Evolutionary conservation across 2,797 vertebrate genomes (phyloP).

Genomic region (Enteromius mattozi): DNA sequence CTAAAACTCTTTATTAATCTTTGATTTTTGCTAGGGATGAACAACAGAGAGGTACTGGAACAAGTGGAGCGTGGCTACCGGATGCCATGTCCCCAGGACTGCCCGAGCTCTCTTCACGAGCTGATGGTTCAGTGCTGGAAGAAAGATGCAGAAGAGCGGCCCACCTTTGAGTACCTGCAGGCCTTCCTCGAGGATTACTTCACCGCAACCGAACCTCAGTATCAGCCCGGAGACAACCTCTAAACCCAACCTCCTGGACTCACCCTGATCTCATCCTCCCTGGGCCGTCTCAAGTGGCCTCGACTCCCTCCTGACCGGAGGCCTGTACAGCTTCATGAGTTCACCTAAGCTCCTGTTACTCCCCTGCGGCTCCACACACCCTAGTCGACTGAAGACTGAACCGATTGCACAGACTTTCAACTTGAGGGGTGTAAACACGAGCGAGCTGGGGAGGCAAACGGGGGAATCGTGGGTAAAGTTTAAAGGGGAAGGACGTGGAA

Average conservation of each 20-base stretch:
- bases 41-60: slow-evolving; percentile 97
- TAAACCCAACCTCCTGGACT: slow-evolving; percentile 71
- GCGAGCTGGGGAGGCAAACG: background rate
- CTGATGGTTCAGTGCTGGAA: slow-evolving; percentile 99
- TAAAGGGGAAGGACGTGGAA: slow-evolving; percentile 20
- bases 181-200: slow-evolving; percentile 99
- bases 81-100: slow-evolving; percentile 94
- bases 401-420: background rate
- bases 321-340: slow-evolving; percentile 66
- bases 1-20: background rate
- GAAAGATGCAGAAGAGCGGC: slow-evolving; percentile 94
- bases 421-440: slow-evolving; percentile 11
- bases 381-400: background rate
- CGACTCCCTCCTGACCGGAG: slow-evolving; percentile 53
- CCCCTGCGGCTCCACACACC: slow-evolving; percentile 25
- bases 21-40: slow-evolving; percentile 85
- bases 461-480: slow-evolving; percentile 33
- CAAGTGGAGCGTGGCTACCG: slow-evolving; percentile 97
- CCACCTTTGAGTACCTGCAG: slow-evolving; percentile 97
- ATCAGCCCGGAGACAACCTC: slow-evolving; percentile 97
- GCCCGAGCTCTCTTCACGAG: slow-evolving; percentile 94
- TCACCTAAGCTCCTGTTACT: slow-evolving; percentile 38
- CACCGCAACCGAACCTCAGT: slow-evolving; percentile 97
- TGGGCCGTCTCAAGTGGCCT: slow-evolving; percentile 49
- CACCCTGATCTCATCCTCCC: slow-evolving; percentile 23